Base-by-base conservation (phyloP, 2,113 vertebrate species). In the Stigmatopora nigra region DNA sequence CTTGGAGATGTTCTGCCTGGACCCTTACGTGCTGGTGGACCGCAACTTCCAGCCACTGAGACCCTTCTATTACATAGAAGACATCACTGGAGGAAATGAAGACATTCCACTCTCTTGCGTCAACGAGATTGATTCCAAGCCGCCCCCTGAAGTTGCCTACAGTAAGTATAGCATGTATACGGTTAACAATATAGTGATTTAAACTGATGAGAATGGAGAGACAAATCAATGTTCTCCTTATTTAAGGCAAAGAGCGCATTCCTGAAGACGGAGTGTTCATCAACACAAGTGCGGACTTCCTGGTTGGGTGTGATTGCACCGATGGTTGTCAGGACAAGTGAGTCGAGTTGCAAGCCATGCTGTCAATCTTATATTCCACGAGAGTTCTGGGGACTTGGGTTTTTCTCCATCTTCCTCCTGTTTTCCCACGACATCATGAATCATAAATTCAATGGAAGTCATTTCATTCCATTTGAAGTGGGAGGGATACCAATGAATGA, bases 1-100 rank as follows among this genome's bases (percentile, higher is more conserved):
- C 86, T 82, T 99, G 75, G 97, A 99, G 86, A 98, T 98, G 97
- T 98, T 99, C 87, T 99, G 97, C 83, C 78, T 99, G 44, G 97
- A 99, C 47, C 95, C 97, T 0, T 99, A 99, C 1, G 97, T 99
- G 69, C 88, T 98, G 58, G 97, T 98, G 72, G 95, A 98, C 60
- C 91, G 96, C 0, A 94, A 93, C 64, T 98, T 99, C 83, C 93
- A 95, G 76, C 96, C 96, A 0, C 94, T 93, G 82, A 93, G 93
- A 35, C 95, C 96, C 0, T 96, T 90, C 83, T 99, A 98, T 83
- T 98, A 94, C 84, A 95, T 97, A 67, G 82, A 87, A 0, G 97
- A 99, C 84, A 99, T 99, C 71, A 98, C 97, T 1, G 72, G 83
- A 4, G 94, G 95, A 31, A 90, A 76, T 46, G 97, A 99, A 86